phyloP scores from a whole-genome alignment of 2,888 invertebrate species.

The Diarsia brunnea region DNA sequence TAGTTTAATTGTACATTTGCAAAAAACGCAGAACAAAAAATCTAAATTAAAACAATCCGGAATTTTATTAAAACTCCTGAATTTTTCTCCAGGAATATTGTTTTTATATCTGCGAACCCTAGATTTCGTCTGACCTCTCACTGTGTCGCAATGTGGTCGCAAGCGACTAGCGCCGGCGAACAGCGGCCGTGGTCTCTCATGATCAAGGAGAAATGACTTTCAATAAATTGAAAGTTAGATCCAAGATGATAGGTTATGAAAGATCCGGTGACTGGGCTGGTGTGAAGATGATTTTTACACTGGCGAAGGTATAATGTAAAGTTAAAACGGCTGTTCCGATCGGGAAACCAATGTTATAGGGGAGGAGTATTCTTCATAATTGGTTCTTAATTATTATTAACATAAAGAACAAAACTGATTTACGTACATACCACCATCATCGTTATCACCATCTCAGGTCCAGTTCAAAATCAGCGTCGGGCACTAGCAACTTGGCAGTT shows the following conservation, averaged over 20 bases:
- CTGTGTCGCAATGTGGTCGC: slow-evolving; percentile 50
- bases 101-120: neutral
- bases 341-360: neutral
- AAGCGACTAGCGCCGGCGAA: slow-evolving; percentile 28
- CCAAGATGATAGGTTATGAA: slow-evolving; percentile 26
- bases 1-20: neutral
- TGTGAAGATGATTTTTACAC: neutral
- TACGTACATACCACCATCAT: no score
- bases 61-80: neutral
- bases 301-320: neutral
- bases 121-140: slow-evolving; percentile 59
- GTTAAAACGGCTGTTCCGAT: neutral
- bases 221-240: slow-evolving; percentile 61
- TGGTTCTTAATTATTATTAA: no score
- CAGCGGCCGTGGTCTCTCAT: slow-evolving; percentile 46
- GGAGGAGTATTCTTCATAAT: neutral
- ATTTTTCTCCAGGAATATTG: neutral
- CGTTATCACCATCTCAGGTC: no score
- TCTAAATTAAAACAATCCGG: neutral
- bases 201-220: slow-evolving; percentile 66
- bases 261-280: neutral
- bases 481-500: no score
- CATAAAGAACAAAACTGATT: no score
- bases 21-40: no score
- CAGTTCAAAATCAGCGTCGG: no score